These are phyloP conservation scores for Amiota mariae DNA, from an alignment of 2,888 invertebrate genomes.

Conservation along the genomic window DNA sequence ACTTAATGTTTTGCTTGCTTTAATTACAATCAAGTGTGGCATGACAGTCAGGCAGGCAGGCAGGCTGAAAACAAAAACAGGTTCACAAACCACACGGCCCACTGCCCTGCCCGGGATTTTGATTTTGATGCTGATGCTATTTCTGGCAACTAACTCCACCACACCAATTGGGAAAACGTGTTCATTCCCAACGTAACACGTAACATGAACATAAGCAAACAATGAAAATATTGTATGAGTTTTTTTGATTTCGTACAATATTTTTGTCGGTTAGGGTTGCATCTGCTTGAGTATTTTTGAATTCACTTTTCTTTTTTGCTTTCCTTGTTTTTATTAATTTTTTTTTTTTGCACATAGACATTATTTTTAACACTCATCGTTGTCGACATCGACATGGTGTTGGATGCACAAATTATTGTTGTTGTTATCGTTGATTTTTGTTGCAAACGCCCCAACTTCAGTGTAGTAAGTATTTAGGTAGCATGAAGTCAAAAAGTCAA, in stretches of 20 bases:
- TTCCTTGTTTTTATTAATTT: not conserved
- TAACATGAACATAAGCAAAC: not conserved
- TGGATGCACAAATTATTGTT: too few species aligned
- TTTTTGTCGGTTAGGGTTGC: not conserved
- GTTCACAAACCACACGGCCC: too few species aligned
- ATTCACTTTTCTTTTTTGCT: not conserved
- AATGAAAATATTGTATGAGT: constrained; percentile 2
- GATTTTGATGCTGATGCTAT: not conserved
- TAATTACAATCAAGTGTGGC: constrained; percentile 18
- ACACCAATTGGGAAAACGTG: not conserved
- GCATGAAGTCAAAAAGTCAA: too few species aligned
- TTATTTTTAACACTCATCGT: too few species aligned
- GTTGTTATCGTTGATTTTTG: too few species aligned
- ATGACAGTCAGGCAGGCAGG: too few species aligned
- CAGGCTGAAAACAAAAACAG: too few species aligned
- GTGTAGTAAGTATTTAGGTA: too few species aligned
- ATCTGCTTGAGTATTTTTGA: not conserved
- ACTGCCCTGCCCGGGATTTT: constrained; percentile 1
- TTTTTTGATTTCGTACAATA: not conserved
- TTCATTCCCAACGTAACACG: not conserved
- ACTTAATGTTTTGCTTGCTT: constrained; percentile 1
- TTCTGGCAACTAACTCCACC: constrained; percentile 21
- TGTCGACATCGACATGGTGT: too few species aligned
- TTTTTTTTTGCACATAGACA: constrained; percentile 1
- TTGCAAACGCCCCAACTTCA: too few species aligned